Evolutionary conservation across 2,113 vertebrate genomes (phyloP).

Genomic region (Typhlomys cinereus): DNA sequence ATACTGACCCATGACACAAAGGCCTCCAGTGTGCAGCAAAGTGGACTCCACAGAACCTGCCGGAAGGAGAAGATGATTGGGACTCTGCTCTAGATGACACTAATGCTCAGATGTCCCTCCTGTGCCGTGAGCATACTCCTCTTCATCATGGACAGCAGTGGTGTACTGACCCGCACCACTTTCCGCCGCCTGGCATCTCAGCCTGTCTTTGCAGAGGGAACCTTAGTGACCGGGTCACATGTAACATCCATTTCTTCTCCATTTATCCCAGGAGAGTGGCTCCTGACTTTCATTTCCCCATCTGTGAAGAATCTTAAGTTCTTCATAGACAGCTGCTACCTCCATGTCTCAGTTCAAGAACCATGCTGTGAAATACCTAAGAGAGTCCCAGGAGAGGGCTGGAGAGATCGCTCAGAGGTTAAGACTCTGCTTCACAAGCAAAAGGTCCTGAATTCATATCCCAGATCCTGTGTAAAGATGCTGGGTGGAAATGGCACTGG

Average conservation of each 20-base stretch:
- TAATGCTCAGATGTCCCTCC: conserved; percentile 24
- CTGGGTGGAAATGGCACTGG: too few relatives aligned
- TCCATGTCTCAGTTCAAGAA: neutral
- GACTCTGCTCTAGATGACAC: conserved; percentile 46
- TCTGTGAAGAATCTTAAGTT: neutral
- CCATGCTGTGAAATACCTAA: too few relatives aligned
- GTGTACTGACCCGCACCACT: too few relatives aligned
- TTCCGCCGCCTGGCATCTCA: too few relatives aligned
- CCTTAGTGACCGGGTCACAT: too few relatives aligned
- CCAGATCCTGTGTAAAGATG: too few relatives aligned
- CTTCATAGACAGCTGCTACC: neutral
- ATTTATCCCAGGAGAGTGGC: neutral
- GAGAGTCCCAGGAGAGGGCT: too few relatives aligned
- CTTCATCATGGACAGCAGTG: accelerated
- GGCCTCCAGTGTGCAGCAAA: neutral
- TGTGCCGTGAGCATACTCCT: neutral
- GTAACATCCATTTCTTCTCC: neutral
- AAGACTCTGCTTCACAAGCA: too few relatives aligned
- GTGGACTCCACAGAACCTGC: conserved; percentile 36
- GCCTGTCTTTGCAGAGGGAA: too few relatives aligned
- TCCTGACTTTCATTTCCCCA: neutral
- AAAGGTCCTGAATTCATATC: too few relatives aligned
- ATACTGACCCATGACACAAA: neutral
- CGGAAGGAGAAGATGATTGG: neutral
- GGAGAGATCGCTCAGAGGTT: too few relatives aligned